These are phyloP conservation scores for Zapornia atra DNA, from an alignment of 2,113 vertebrate species.

Conservation along the genomic window DNA sequence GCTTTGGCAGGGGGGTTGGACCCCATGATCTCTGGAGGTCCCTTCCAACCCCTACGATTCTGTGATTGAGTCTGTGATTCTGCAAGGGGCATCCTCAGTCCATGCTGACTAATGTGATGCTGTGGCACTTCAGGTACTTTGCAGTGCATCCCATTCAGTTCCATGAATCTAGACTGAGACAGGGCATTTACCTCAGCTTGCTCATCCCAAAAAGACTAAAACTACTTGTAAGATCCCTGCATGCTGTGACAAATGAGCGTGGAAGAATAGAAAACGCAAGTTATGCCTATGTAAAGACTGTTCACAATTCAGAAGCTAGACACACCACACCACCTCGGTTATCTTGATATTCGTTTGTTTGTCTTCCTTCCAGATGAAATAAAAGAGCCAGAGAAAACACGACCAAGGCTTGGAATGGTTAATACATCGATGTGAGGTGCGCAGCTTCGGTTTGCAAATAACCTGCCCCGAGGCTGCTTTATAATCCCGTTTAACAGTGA, in stretches of 20 bases:
- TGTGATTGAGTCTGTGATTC: not conserved
- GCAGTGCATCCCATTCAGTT: not conserved
- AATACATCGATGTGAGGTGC: fast-evolving
- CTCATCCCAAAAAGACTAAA: not conserved
- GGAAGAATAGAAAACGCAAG: not conserved
- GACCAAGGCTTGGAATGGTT: not conserved
- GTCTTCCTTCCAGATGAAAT: not conserved
- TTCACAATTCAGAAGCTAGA: not conserved
- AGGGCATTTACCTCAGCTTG: not conserved
- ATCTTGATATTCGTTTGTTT: not conserved
- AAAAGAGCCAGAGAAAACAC: not conserved
- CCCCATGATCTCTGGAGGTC: no score
- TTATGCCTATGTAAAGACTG: not conserved
- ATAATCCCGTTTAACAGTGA: not conserved
- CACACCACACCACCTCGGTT: not conserved
- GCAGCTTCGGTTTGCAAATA: not conserved
- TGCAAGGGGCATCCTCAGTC: not conserved
- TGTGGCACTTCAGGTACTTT: not conserved
- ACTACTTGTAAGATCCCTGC: not conserved
- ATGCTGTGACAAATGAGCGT: not conserved
- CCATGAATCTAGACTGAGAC: not conserved
- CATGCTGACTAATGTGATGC: not conserved
- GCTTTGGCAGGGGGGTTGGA: no score
- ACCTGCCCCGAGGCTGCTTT: not conserved
- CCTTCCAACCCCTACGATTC: no score